Evolutionary conservation across 2,113 vertebrate genomes (phyloP), one percentile per base, ranked within the genome.

Genomic region (Tychaedon coryphoeus): DNA sequence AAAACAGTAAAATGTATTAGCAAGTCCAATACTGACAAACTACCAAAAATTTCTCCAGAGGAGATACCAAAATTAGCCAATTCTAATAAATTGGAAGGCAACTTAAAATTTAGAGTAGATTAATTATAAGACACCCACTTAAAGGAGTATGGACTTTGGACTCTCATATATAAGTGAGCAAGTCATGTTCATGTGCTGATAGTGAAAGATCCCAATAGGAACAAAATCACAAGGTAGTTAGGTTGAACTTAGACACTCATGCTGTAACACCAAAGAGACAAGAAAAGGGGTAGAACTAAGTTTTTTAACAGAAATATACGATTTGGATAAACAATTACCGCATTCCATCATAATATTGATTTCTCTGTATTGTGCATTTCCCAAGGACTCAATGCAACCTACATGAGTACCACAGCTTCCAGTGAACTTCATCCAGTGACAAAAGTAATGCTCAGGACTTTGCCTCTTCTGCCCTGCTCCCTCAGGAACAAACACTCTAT

Each of bases 11-110:
- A 74, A 74, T 12, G 18, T 58, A 83, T 53, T 87, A 91, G 50
- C 50, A 13, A 88, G 56, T 77, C 57, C 82, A 91, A 77, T 86
- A 77, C 29, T 43, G 51, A 81, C 33, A 70, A 16, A 38, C 33
- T 42, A 76, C 6, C 54, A 51, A 13, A 71, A 94, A 34, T 36
- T 48, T 93, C 73, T 77, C 70, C 74, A 96, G 83, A 93, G 42
- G 80, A 95, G 65, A 70, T 89, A 85, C 66, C 48, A 77, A 86
- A 89, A 71, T 82, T 29, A 94, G 79, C 65, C 74, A 73, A 89
- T 77, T 94, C 86, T 94, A 88, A 75, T 53, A 85, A 96, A 94
- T 85, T 96, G 79, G 88, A 92, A 88, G 48, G 45, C 94, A 77
- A 75, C 33, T 22, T 81, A 38, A 61, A 86, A 72, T 90, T 70